phyloP scores from a whole-genome alignment of 2,113 vertebrate species.

The Cathartes aura region DNA sequence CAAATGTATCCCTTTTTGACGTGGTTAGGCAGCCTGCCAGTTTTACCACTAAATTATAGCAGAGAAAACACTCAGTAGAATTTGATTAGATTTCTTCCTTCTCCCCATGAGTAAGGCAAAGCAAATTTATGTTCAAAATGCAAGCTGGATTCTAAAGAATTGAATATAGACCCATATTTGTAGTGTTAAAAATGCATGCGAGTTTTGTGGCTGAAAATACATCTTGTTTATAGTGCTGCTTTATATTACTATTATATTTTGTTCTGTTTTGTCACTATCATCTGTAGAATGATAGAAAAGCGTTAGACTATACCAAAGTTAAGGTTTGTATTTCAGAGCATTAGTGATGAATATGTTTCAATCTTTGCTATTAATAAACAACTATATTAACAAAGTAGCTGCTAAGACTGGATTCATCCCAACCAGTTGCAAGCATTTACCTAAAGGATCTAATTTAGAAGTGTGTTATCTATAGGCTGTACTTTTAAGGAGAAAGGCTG shows the following conservation, averaged over 20 bases:
- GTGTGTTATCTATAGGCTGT: neutral
- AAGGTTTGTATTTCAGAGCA: neutral
- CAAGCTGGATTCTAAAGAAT: slow-evolving; percentile 23
- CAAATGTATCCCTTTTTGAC: slow-evolving; percentile 61
- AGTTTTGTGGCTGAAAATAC: slow-evolving; percentile 25
- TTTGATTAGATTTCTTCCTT: slow-evolving; percentile 64
- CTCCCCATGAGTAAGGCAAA: neutral
- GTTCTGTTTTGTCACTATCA: neutral
- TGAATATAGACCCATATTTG: slow-evolving; percentile 5
- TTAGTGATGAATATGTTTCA: neutral
- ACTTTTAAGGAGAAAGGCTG: neutral
- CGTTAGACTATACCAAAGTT: neutral
- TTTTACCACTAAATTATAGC: slow-evolving; percentile 73
- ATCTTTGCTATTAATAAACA: neutral
- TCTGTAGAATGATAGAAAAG: neutral
- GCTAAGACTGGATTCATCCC: neutral
- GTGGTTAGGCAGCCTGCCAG: slow-evolving; percentile 64
- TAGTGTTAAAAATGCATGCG: slow-evolving; percentile 13
- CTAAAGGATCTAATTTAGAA: neutral
- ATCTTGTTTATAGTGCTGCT: slow-evolving; percentile 3
- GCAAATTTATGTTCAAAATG: slow-evolving; percentile 45
- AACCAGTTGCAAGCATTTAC: neutral
- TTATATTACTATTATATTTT: neutral
- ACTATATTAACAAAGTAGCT: neutral
- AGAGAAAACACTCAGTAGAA: slow-evolving; percentile 69